phyloP scores from a whole-genome alignment of 1,140 invertebrate species.

The Drosophila kurseongensis region DNA sequence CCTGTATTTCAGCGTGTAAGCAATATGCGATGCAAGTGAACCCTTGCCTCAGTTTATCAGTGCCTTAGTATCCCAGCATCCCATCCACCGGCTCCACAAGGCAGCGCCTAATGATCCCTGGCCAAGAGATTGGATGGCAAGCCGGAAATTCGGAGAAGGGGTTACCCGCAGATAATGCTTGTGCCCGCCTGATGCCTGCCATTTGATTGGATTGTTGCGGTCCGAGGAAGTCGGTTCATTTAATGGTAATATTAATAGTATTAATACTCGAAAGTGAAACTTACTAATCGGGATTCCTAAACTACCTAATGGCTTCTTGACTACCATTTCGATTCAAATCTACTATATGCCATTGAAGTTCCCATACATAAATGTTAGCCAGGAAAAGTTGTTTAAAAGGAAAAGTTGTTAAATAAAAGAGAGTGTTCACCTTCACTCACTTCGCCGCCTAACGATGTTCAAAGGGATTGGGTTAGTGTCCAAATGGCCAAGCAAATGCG shows the following conservation, averaged over 20 bases:
- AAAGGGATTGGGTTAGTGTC: background rate
- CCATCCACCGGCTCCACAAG: background rate
- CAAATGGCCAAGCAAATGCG: slow-evolving; percentile 26
- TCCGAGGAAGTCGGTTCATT: background rate
- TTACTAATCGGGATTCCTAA: no score
- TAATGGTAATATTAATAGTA: no score
- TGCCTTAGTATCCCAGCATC: background rate
- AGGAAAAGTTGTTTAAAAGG: no score
- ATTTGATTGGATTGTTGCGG: slow-evolving; percentile 45
- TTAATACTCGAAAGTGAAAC: no score
- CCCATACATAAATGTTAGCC: no score
- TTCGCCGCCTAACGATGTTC: slow-evolving; percentile 1
- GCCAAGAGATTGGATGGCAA: slow-evolving; percentile 41
- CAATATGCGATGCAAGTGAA: slow-evolving; percentile 6
- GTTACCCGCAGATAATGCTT: slow-evolving; percentile 10
- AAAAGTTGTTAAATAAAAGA: background rate
- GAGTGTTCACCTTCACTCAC: background rate
- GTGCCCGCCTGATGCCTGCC: slow-evolving; percentile 15
- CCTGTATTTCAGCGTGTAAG: background rate
- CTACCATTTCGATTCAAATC: no score
- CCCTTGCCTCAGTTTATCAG: background rate
- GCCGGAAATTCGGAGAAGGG: background rate
- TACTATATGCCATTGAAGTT: no score
- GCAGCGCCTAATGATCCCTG: slow-evolving; percentile 52
- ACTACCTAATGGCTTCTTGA: no score